phyloP scores from a whole-genome alignment of 2,797 vertebrate species.

The Hozukius guyotensis region DNA sequence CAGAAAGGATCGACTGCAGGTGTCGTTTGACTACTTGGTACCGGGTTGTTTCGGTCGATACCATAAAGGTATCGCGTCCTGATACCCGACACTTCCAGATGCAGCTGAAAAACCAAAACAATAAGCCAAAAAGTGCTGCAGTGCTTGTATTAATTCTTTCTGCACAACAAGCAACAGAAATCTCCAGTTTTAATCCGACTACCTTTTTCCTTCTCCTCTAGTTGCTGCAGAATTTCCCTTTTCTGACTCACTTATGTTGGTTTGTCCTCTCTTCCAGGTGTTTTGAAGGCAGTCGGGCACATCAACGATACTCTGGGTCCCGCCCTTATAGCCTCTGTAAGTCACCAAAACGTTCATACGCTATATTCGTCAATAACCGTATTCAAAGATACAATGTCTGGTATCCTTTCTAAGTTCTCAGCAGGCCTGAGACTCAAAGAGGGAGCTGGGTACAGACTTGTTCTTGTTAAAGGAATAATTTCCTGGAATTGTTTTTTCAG shows the following conservation, averaged over 20 bases:
- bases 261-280: constrained; percentile 75
- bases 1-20: too few species aligned
- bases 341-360: constrained; percentile 41
- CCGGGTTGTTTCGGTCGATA: too few species aligned
- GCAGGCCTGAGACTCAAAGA: not conserved
- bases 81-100: too few species aligned
- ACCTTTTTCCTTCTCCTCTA: not conserved
- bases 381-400: not conserved
- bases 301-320: constrained; percentile 92
- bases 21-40: too few species aligned
- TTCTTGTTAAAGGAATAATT: not conserved
- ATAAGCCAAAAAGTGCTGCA: not conserved
- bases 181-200: not conserved
- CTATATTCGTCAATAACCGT: too few species aligned
- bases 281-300: constrained; percentile 93
- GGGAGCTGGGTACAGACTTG: not conserved
- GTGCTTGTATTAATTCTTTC: not conserved
- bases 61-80: too few species aligned
- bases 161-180: not conserved
- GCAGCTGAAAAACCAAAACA: not conserved
- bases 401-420: not conserved
- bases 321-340: constrained; percentile 90
- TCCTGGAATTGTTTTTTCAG: too few species aligned
- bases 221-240: too few species aligned
- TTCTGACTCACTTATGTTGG: not conserved